Base-by-base conservation (phyloP, 2,888 invertebrate genomes). In the Busseola fusca region DNA sequence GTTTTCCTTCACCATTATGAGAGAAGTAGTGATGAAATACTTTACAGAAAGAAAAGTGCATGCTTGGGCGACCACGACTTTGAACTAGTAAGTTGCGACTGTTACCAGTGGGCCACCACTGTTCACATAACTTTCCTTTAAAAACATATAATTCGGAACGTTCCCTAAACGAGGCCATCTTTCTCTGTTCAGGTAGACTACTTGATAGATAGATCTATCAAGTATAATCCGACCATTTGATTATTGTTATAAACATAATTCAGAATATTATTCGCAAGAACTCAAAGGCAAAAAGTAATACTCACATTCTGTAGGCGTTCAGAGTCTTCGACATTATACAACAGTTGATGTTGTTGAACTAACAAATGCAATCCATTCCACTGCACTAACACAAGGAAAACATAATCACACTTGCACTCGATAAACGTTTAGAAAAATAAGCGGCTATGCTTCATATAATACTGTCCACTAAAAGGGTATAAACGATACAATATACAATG, bases 241-340 rank as follows among this genome's bases (percentile, higher is more conserved):
- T 40, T 48, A 12, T 12, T 40, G n/a, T 27, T 60, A 10, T n/a
- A 18, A 25, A 50, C 48, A 63, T 59, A 50, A 58, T 34, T 7
- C 16, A n/a, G 10, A 42, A 71, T 27, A 48, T 10, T 27, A 37
- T 67, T 54, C 21, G 50, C 21, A 72, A 62, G 10, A 66, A 67
- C 48, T 65, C 52, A 74, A 76, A 70, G 12, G 45, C 9, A 68
- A 45, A 58, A 67, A 70, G 62, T 74, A 71, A 89, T 96, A 97
- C 98, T 98, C 96, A 98, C 98, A 98, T 98, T 96, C 98, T 97
- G 96, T 98, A 98, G 91, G 98, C 98, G 96, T 98, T 98, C 93
- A 98, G 97, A 92, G 98, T 98, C 96, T 98, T 98, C 96, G 98
- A 98, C 97, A 98, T 98, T 93, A 96, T 97, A 92, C 85, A 84